These are phyloP conservation scores for Plebejus melissa DNA, from an alignment of 2,888 invertebrate genomes.

Conservation along the genomic window DNA sequence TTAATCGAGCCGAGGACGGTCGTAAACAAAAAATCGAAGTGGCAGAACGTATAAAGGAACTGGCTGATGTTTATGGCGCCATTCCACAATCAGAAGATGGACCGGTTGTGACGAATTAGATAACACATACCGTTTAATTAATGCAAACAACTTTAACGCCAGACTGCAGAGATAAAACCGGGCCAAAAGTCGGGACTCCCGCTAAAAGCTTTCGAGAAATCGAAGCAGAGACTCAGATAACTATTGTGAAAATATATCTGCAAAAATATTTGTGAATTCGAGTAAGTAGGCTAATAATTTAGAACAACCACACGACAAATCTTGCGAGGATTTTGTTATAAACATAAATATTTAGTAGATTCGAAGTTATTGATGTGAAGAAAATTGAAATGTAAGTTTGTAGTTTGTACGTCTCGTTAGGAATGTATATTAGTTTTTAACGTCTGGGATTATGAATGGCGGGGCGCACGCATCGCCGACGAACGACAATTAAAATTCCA, in stretches of 20 bases:
- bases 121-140: constrained; percentile 26
- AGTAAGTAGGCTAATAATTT: not conserved
- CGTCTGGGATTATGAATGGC: constrained; percentile 30
- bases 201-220: constrained; percentile 21
- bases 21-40: constrained; percentile 22
- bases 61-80: constrained; percentile 20
- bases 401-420: constrained; percentile 7
- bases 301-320: not conserved
- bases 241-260: not conserved
- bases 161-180: constrained; percentile 16
- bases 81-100: constrained; percentile 24
- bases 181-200: not conserved
- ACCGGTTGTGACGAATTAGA: constrained; percentile 27
- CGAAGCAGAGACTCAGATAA: not conserved
- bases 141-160: constrained; percentile 28
- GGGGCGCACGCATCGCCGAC: constrained; percentile 43
- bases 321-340: not conserved
- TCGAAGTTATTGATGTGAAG: not conserved
- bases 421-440: constrained; percentile 21
- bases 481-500: constrained; percentile 63
- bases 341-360: not conserved
- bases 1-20: constrained; percentile 12
- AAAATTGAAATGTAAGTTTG: constrained; percentile 11
- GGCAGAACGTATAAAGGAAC: constrained; percentile 10
- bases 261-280: not conserved